Evolutionary conservation across 2,797 vertebrate species (phyloP), one percentile per base, ranked within the genome.

Genomic region (Paramormyrops hopkinsi): DNA sequence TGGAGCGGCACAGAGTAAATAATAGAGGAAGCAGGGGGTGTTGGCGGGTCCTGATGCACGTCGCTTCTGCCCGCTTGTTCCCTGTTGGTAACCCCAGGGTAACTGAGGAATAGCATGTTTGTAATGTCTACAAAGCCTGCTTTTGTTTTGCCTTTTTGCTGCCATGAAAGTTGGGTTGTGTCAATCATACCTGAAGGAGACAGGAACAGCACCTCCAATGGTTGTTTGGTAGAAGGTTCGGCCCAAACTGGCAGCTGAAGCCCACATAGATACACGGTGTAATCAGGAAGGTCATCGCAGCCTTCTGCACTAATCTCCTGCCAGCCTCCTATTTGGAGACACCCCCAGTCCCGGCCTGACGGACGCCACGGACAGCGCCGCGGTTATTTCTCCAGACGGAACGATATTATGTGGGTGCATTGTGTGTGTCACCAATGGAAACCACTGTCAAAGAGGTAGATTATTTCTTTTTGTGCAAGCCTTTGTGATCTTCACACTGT

Each of bases 1-100:
- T 56, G 37, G 73, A 87, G 46, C 6, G 25, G 44, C 25, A 54
- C 22, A 65, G 88, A 46, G 53, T 82, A 86, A 90, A 87, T 44
- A 86, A 29, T 17, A 53, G 69, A 89, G 62, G 37, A 90, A 90
- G 79, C 37, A 86, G 37, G 56, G 90, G 90, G 54, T 51, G 65
- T 88, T 79, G 12, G 48, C 44, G 51, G 89, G 88, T 69, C 54
- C 83, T 76, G 87, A 59, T 69, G 86, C 17, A 82, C 65, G 79
- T 84, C 41, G 7, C 59, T 65, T 11, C 51, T 48, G 22, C 50
- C 51, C 19, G 17, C 65, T 82, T 12, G n/a, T 17, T 76, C 9
- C 85, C 44, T 83, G 83, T 89, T 79, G 88, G 83, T 65, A 90
- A 88, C 29, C 88, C 62, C 51, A 19, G 33, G 82, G 46, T 62